These are phyloP conservation scores for Eumerus sabulonum DNA, from an alignment of 2,888 invertebrate genomes.

Conservation along the genomic window DNA sequence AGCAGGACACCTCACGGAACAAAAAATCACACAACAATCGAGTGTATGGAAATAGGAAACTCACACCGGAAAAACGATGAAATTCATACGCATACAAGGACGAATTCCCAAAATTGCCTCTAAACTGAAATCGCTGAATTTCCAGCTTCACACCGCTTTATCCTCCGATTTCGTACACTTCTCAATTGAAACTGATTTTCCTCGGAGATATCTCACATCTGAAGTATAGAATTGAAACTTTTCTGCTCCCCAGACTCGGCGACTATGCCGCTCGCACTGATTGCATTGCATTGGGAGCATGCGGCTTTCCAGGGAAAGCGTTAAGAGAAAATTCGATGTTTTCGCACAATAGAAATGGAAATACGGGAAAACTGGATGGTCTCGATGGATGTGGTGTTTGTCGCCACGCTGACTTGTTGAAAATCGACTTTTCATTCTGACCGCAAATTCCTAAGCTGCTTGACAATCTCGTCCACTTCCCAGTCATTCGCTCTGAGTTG, in stretches of 20 bases:
- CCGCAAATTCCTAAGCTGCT: not conserved
- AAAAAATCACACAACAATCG: no score
- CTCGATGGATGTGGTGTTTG: no score
- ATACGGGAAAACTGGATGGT: conserved; percentile 31
- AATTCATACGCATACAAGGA: no score
- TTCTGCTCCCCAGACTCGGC: conserved; percentile 33
- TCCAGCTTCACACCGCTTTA: conserved; percentile 60
- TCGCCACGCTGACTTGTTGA: conserved; percentile 59
- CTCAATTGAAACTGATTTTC: conserved; percentile 78
- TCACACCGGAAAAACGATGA: no score
- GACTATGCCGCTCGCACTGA: conserved; percentile 1
- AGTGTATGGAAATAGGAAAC: no score
- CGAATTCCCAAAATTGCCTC: no score
- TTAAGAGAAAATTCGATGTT: conserved; percentile 60
- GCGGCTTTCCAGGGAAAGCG: conserved; percentile 13
- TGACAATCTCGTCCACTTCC: conserved; percentile 19
- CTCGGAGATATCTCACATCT: conserved; percentile 72
- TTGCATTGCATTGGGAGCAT: not conserved
- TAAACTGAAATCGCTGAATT: conserved; percentile 34
- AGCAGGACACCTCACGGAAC: no score
- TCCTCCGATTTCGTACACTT: conserved; percentile 77
- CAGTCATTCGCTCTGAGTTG: conserved; percentile 25
- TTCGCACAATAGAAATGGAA: conserved; percentile 1
- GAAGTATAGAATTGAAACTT: conserved; percentile 69
- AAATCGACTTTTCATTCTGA: conserved; percentile 51